Evolutionary conservation across 2,888 invertebrate species (phyloP).

Genomic region (Allolobophora icterica): DNA sequence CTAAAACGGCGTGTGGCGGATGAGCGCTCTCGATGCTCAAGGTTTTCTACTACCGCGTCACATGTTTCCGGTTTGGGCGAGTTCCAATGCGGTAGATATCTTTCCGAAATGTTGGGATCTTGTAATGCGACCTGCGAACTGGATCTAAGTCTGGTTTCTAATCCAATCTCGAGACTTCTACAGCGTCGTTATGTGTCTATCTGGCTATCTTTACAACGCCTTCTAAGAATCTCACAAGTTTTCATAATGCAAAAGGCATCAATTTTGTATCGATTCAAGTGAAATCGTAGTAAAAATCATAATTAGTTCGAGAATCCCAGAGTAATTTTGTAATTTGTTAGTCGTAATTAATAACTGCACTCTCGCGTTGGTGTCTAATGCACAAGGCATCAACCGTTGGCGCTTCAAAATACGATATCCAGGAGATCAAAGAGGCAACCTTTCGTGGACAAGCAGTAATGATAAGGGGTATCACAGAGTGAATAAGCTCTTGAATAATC

Average conservation of each 20-base stretch:
- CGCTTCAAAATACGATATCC: no score
- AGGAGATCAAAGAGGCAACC: no score
- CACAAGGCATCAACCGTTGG: no score
- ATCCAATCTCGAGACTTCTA: neutral
- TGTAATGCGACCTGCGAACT: neutral
- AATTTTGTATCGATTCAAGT: no score
- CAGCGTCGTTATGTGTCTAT: neutral
- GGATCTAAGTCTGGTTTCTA: neutral
- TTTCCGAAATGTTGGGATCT: neutral
- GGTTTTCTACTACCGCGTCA: neutral
- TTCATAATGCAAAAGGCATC: no score
- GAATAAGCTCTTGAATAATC: neutral
- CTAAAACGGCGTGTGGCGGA: neutral
- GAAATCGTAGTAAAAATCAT: neutral
- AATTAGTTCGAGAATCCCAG: neutral
- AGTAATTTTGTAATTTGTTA: no score
- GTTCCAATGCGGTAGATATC: neutral
- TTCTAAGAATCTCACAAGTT: no score
- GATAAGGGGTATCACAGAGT: no score
- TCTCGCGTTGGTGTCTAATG: no score
- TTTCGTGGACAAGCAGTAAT: no score
- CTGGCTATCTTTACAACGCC: no score
- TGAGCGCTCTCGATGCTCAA: neutral
- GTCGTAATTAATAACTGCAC: no score
- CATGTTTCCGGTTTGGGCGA: neutral